phyloP scores from a whole-genome alignment of 2,888 invertebrate genomes.

The Hyppa rectilinea region DNA sequence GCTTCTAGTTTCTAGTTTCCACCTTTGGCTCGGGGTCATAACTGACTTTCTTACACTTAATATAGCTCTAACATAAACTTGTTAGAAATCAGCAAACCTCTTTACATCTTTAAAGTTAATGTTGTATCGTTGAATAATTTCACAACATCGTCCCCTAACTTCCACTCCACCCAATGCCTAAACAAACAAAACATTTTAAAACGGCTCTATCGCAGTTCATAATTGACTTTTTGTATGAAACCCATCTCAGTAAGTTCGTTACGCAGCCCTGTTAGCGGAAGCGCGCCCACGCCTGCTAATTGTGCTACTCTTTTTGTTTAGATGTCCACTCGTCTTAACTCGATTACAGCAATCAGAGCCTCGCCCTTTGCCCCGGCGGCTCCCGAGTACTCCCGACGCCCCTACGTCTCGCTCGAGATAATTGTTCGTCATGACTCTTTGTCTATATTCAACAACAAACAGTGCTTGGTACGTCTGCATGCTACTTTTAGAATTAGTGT shows the following conservation, averaged over 20 bases:
- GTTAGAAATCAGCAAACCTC: slow-evolving; percentile 32
- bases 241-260: slow-evolving; percentile 72
- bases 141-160: slow-evolving; percentile 9
- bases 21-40: slow-evolving; percentile 47
- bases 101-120: background rate
- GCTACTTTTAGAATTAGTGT: background rate
- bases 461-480: slow-evolving; percentile 9
- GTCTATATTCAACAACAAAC: slow-evolving; percentile 59
- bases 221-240: slow-evolving; percentile 65
- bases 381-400: slow-evolving; percentile 70
- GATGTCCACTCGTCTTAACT: slow-evolving; percentile 84
- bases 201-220: slow-evolving; percentile 63
- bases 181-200: slow-evolving; percentile 39
- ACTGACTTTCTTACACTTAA: slow-evolving; percentile 33
- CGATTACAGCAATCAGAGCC: slow-evolving; percentile 88
- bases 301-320: slow-evolving; percentile 89
- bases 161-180: background rate
- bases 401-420: slow-evolving; percentile 73
- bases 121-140: background rate
- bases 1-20: slow-evolving; percentile 39
- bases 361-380: slow-evolving; percentile 82
- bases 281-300: slow-evolving; percentile 87
- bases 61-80: slow-evolving; percentile 19
- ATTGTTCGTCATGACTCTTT: slow-evolving; percentile 67
- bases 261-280: slow-evolving; percentile 76